These are phyloP conservation scores for Urosaurus nigricauda DNA, from an alignment of 2,797 vertebrate genomes.

Conservation along the genomic window DNA sequence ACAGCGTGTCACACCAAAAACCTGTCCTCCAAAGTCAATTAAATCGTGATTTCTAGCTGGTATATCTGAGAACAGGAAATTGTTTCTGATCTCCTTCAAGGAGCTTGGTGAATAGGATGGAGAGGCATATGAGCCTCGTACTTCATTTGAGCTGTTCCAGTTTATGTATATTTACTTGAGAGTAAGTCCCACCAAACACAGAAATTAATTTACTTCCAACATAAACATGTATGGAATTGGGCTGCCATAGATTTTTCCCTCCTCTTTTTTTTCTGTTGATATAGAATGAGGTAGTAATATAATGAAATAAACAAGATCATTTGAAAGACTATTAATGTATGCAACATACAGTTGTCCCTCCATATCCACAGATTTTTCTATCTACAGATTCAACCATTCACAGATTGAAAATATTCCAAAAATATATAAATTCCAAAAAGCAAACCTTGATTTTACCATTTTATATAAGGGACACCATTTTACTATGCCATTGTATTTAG, in stretches of 20 bases:
- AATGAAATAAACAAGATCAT: no score
- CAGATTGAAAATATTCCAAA: no score
- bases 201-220: not conserved
- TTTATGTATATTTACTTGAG: not conserved
- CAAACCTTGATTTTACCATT: no score
- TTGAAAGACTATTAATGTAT: not conserved
- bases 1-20: not conserved
- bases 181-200: not conserved
- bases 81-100: conserved; percentile 21
- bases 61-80: conserved; percentile 2
- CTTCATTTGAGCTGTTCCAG: not conserved
- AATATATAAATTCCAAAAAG: no score
- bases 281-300: not conserved
- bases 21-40: not conserved
- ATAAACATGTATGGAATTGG: not conserved
- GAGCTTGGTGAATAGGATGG: not conserved
- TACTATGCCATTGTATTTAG: no score
- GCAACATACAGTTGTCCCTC: not conserved
- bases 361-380: no score
- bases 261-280: not conserved
- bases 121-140: not conserved
- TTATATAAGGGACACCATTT: no score
- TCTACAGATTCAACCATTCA: no score
- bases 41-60: not conserved
- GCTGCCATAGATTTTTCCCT: not conserved